A percentile compares a stretch with the other conserved stretches of the same genome.
Conservation (phyloP, 2,797 vertebrate species). For the Xenopus petersii region DNA sequence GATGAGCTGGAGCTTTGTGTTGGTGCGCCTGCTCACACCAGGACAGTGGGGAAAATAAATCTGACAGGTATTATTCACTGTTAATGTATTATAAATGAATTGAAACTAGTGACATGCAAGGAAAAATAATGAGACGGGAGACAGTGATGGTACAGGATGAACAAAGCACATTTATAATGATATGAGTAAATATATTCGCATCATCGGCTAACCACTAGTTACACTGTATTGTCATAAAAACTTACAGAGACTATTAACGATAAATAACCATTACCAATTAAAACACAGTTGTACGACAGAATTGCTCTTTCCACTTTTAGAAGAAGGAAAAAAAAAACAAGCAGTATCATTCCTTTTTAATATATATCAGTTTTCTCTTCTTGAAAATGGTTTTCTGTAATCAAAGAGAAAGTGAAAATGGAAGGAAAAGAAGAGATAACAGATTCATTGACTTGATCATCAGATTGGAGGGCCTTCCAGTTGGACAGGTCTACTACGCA, state of each 20-base stretch:
- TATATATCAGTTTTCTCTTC: constrained; percentile 51
- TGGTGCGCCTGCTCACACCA: constrained; percentile 83
- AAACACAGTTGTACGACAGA: constrained; percentile 84
- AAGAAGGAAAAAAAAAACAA: constrained; percentile 70
- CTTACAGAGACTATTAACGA: constrained; percentile 85
- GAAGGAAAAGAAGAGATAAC: constrained; percentile 65
- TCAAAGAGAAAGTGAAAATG: constrained; percentile 52
- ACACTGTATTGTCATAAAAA: constrained; percentile 84
- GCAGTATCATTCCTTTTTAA: constrained; percentile 82
- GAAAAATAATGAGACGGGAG: constrained; percentile 87
- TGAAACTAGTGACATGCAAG: constrained; percentile 89
- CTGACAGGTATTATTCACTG: constrained; percentile 87
- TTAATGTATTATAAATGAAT: constrained; percentile 91
- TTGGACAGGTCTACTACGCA: constrained; percentile 15
- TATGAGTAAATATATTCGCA: constrained; percentile 89
- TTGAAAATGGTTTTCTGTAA: constrained; percentile 48
- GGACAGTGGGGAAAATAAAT: constrained; percentile 82
- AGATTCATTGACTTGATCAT: constrained; percentile 65
- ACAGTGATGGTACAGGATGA: constrained; percentile 89
- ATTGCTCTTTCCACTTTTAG: constrained; percentile 80
- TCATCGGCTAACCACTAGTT: constrained; percentile 87
- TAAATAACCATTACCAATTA: constrained; percentile 89
- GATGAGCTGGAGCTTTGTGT: constrained; percentile 74
- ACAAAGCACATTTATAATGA: constrained; percentile 91
- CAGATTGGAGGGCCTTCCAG: constrained; percentile 44